Conservation (phyloP, 2,113 vertebrate species). For the Eidolon helvum region DNA sequence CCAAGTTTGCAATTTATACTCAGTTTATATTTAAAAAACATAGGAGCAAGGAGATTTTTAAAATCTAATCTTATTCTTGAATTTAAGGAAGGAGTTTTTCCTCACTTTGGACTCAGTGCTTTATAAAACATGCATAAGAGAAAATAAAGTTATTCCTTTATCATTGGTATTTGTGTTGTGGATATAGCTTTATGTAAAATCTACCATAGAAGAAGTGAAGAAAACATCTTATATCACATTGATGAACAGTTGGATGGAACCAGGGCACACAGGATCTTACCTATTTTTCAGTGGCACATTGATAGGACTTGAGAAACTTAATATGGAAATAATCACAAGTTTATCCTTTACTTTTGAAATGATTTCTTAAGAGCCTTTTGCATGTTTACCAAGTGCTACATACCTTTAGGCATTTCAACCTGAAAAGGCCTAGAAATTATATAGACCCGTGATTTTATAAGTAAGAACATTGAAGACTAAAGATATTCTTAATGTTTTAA, state of each 20-base stretch:
- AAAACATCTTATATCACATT: not conserved
- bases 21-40: not conserved
- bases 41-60: not conserved
- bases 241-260: not conserved
- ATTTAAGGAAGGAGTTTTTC: not conserved
- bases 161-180: not conserved
- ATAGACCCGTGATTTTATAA: not conserved
- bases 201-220: not conserved
- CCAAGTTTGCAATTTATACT: not conserved
- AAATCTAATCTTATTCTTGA: not conserved
- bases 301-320: not conserved
- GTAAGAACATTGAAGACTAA: not conserved
- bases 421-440: not conserved
- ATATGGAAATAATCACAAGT: not conserved
- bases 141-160: not conserved
- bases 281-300: not conserved
- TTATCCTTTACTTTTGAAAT: not conserved
- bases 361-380: not conserved
- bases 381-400: not conserved
- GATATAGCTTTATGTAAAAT: not conserved
- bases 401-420: not conserved
- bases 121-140: not conserved
- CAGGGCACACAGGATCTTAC: not conserved
- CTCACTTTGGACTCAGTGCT: not conserved
- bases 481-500: not conserved